phyloP scores from a whole-genome alignment of 1,140 invertebrate species.

The Globodera ellingtonae region DNA sequence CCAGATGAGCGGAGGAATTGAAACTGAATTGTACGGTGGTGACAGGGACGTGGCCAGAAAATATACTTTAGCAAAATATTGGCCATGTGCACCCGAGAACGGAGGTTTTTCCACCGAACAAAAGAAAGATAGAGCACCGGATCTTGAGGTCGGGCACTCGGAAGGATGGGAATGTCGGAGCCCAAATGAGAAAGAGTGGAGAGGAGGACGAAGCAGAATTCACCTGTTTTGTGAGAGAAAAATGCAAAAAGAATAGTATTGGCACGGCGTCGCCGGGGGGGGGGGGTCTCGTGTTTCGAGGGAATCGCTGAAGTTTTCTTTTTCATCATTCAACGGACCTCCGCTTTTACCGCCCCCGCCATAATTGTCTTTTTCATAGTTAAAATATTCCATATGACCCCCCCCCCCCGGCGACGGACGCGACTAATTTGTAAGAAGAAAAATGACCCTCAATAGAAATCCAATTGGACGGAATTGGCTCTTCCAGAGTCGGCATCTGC shows the following conservation, averaged over 20 bases:
- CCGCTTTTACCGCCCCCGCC: too few relatives aligned
- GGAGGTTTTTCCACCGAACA: constrained; percentile 51
- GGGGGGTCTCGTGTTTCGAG: too few relatives aligned
- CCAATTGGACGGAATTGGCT: constrained; percentile 54
- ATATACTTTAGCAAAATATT: constrained; percentile 43
- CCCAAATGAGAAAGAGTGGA: constrained; percentile 53
- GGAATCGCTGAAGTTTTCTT: too few relatives aligned
- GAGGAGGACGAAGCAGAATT: constrained; percentile 47
- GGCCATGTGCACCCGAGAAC: constrained; percentile 52
- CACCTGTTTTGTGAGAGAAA: neutral
- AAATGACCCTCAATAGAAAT: constrained; percentile 46
- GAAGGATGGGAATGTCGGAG: constrained; percentile 53
- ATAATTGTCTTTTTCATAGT: too few relatives aligned
- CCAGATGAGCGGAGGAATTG: constrained; percentile 18
- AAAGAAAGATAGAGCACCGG: constrained; percentile 51
- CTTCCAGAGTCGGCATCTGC: constrained; percentile 42
- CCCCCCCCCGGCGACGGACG: too few relatives aligned
- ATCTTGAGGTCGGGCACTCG: constrained; percentile 49
- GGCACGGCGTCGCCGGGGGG: too few relatives aligned
- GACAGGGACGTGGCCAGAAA: neutral
- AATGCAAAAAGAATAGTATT: too few relatives aligned
- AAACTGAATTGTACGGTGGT: constrained; percentile 6
- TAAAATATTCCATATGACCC: too few relatives aligned
- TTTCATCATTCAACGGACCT: too few relatives aligned
- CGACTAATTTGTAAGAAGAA: too few relatives aligned